A percentile compares a stretch with the other conserved stretches of the same genome.
Conservation (phyloP, 1,140 invertebrate genomes). For the Adelges cooleyi region DNA sequence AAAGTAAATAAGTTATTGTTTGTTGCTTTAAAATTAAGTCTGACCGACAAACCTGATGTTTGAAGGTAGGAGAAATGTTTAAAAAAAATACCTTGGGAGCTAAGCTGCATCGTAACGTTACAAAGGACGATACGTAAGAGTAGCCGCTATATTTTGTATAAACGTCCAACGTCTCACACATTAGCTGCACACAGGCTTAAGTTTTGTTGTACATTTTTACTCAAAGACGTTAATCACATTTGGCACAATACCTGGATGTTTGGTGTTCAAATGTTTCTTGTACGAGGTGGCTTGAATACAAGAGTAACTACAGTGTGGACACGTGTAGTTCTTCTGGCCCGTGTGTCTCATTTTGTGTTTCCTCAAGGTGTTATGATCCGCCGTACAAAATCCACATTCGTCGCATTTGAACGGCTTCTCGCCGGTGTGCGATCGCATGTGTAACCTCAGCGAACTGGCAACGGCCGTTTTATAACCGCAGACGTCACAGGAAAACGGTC, state of each 20-base stretch:
- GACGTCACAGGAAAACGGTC: conserved; percentile 55
- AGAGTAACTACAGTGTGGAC: conserved; percentile 41
- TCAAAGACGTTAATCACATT: no score
- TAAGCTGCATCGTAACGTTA: no score
- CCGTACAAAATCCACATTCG: conserved; percentile 57
- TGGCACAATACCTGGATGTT: conserved; percentile 40
- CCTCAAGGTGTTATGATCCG: conserved; percentile 67
- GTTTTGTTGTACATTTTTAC: no score
- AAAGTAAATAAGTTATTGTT: no score
- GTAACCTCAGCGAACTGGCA: conserved; percentile 52
- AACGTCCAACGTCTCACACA: no score
- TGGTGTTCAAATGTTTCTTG: conserved; percentile 46
- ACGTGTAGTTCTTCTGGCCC: conserved; percentile 31
- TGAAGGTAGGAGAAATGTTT: no score
- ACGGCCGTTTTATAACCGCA: conserved; percentile 57
- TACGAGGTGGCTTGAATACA: conserved; percentile 56
- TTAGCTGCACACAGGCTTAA: no score
- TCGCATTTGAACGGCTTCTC: conserved; percentile 73
- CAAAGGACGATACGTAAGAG: no score
- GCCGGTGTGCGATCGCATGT: conserved; percentile 60
- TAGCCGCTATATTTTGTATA: no score
- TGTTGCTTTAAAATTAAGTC: no score
- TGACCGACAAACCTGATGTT: no score
- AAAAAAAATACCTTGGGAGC: no score
- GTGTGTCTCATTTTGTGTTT: conserved; percentile 55